A percentile compares a stretch with the other conserved stretches of the same genome.
These are phyloP conservation scores for Lindbergichthys nudifrons DNA, from an alignment of 2,797 vertebrate genomes.

Conservation along the genomic window DNA sequence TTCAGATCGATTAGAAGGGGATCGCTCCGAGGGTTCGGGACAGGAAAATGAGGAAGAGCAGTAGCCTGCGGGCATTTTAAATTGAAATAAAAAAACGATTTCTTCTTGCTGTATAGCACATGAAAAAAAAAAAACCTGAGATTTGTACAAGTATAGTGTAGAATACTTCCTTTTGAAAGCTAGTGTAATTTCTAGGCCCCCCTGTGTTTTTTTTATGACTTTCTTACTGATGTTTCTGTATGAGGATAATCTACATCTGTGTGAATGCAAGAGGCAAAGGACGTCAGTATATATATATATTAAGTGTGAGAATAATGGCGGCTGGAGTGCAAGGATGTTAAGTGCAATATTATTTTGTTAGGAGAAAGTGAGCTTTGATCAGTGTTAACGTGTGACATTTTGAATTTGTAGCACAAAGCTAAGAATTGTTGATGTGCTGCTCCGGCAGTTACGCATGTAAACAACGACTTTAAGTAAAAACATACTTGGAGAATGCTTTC, in stretches of 20 bases:
- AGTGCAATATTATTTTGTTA: constrained; percentile 95
- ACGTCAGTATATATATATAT: constrained; percentile 59
- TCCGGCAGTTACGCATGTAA: constrained; percentile 91
- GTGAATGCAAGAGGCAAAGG: constrained; percentile 72
- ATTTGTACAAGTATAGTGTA: constrained; percentile 93
- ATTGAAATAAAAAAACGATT: constrained; percentile 65
- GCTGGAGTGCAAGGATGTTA: constrained; percentile 88
- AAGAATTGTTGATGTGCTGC: constrained; percentile 91
- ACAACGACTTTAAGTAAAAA: constrained; percentile 85
- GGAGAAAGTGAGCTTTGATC: constrained; percentile 88
- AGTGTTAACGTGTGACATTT: constrained; percentile 90
- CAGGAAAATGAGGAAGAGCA: constrained; percentile 96
- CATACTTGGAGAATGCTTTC: constrained; percentile 66
- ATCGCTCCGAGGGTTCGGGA: constrained; percentile 95
- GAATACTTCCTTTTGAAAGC: constrained; percentile 94
- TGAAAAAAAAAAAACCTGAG: constrained; percentile 74
- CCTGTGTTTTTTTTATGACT: constrained; percentile 83
- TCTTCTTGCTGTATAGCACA: constrained; percentile 86
- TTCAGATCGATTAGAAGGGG: constrained; percentile 92
- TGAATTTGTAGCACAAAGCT: constrained; percentile 87
- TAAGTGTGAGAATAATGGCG: constrained; percentile 76
- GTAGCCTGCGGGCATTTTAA: constrained; percentile 71
- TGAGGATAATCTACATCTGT: constrained; percentile 79
- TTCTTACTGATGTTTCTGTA: constrained; percentile 90
- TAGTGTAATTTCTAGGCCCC: constrained; percentile 91